These are phyloP conservation scores for Pituophis catenifer DNA, from an alignment of 2,113 vertebrate genomes.

Conservation along the genomic window DNA sequence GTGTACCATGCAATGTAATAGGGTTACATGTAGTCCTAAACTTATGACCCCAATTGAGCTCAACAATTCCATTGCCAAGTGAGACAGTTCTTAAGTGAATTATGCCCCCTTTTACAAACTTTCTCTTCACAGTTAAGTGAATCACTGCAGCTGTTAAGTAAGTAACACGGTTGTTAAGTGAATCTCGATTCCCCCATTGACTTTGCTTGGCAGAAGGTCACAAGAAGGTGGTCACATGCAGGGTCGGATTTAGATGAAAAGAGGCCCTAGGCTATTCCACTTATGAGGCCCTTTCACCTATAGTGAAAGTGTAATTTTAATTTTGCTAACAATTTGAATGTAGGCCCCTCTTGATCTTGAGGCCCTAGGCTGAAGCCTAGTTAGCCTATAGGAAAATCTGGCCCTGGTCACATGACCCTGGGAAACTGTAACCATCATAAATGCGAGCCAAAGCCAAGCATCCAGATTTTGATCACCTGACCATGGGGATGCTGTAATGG, in stretches of 20 bases:
- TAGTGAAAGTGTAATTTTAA: too few species aligned
- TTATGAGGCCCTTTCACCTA: too few species aligned
- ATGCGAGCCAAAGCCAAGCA: not conserved
- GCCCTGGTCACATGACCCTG: not conserved
- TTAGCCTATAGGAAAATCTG: too few species aligned
- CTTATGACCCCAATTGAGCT: not conserved
- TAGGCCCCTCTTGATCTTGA: too few species aligned
- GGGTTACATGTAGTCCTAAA: not conserved
- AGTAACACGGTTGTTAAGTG: not conserved
- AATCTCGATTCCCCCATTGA: not conserved
- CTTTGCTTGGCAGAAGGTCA: not conserved
- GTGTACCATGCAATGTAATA: not conserved
- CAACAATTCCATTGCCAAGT: not conserved
- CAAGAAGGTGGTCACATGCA: not conserved
- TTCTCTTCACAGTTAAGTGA: not conserved
- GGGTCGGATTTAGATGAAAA: too few species aligned
- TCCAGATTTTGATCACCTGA: not conserved
- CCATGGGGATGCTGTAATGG: not conserved
- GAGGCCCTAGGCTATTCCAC: too few species aligned
- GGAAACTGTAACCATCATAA: not conserved
- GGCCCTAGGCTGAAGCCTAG: too few species aligned
- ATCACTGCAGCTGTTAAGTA: not conserved
- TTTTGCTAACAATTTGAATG: too few species aligned
- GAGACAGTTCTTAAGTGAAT: not conserved
- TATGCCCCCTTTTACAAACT: not conserved